phyloP scores from a whole-genome alignment of 2,113 vertebrate species.

The Cryptoleucopteryx plumbea region DNA sequence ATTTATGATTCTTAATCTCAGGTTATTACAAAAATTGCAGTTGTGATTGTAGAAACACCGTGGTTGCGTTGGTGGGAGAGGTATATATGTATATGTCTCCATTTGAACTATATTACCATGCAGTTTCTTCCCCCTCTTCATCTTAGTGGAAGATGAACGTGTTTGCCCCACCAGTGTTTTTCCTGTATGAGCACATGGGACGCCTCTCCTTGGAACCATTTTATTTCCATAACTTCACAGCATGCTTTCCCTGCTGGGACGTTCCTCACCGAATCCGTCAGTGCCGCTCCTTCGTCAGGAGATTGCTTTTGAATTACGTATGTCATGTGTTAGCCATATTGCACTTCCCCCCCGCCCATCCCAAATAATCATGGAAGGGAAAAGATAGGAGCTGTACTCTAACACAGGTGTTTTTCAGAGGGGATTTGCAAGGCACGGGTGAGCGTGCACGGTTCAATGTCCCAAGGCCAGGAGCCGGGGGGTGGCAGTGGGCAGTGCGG shows the following conservation, averaged over 20 bases:
- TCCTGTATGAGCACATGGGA: neutral
- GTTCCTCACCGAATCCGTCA: neutral
- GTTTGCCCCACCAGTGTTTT: neutral
- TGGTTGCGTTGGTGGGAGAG: neutral
- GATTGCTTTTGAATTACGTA: neutral
- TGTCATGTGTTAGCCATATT: neutral
- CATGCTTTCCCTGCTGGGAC: neutral
- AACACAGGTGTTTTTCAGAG: neutral
- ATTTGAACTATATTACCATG: neutral
- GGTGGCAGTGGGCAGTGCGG: neutral
- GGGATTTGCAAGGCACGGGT: neutral
- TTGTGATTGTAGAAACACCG: neutral
- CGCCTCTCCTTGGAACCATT: neutral
- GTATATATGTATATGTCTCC: neutral
- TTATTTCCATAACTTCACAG: neutral
- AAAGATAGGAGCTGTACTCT: neutral
- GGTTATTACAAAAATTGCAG: conserved; percentile 12
- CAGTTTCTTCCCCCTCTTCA: neutral
- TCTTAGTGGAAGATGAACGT: neutral
- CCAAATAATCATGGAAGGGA: neutral
- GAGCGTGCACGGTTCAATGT: rapidly evolving
- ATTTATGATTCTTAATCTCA: conserved; percentile 29
- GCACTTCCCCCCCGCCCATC: rapidly evolving
- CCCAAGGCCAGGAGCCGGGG: neutral
- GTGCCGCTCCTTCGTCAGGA: neutral